These are phyloP conservation scores for Chamaea fasciata DNA, from an alignment of 2,113 vertebrate genomes.

Conservation along the genomic window DNA sequence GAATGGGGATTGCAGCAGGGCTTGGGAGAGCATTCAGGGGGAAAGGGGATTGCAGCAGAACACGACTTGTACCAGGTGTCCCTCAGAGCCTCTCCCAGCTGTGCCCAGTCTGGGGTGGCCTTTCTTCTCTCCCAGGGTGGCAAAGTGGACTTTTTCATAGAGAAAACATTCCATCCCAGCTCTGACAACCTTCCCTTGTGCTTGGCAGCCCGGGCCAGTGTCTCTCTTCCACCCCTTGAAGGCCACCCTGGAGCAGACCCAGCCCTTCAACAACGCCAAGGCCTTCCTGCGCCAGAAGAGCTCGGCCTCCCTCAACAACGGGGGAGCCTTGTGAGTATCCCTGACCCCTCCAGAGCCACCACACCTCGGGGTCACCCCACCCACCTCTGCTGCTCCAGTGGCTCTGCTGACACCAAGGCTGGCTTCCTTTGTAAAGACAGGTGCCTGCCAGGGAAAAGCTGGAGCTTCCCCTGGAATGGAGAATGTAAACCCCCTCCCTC, in stretches of 20 bases:
- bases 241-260: constrained; percentile 79
- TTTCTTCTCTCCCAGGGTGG: neutral
- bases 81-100: neutral
- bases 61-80: neutral
- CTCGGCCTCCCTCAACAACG: constrained; percentile 86
- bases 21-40: fast-evolving
- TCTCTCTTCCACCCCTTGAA: constrained; percentile 79
- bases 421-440: neutral
- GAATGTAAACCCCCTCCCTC: neutral
- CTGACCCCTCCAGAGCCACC: neutral
- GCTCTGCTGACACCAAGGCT: neutral
- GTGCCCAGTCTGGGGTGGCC: too few relatives aligned
- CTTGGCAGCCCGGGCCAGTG: constrained; percentile 69
- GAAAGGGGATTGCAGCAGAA: too few relatives aligned
- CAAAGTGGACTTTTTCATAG: neutral
- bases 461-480: neutral
- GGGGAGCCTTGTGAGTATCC: constrained; percentile 83
- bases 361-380: fast-evolving
- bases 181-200: neutral
- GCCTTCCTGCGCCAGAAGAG: constrained; percentile 81
- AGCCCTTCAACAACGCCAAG: constrained; percentile 74
- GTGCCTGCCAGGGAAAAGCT: neutral
- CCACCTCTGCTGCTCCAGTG: fast-evolving
- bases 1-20: too few relatives aligned
- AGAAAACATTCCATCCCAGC: neutral